phyloP scores from a whole-genome alignment of 2,888 invertebrate genomes.

The Azorinus chamasolen region DNA sequence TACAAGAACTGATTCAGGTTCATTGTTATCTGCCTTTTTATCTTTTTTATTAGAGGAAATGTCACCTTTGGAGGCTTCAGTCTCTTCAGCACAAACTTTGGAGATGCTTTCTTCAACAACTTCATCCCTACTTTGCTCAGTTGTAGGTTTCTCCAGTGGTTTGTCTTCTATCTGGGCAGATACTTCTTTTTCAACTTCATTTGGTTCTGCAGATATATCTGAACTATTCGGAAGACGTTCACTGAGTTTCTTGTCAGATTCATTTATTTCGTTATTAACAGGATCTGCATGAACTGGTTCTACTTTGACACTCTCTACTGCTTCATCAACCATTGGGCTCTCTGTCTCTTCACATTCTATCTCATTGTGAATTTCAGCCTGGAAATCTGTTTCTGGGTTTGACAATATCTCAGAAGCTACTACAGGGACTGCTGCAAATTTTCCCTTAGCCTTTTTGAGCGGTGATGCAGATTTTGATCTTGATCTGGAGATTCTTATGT shows the following conservation, averaged over 20 bases:
- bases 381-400: neutral
- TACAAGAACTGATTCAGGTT: neutral
- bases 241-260: slow-evolving; percentile 6
- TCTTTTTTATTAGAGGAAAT: neutral
- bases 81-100: neutral
- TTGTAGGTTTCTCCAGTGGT: neutral
- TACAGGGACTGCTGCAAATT: neutral
- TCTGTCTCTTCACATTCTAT: neutral
- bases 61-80: neutral
- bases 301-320: neutral
- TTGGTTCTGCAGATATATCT: neutral
- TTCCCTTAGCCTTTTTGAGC: neutral
- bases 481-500: slow-evolving; percentile 11
- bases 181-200: slow-evolving; percentile 1
- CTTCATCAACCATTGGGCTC: neutral
- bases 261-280: neutral
- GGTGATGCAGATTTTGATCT: slow-evolving; percentile 7
- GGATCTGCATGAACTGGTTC: slow-evolving; percentile 2
- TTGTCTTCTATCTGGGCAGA: neutral
- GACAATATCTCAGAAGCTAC: neutral
- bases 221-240: slow-evolving; percentile 18
- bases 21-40: neutral
- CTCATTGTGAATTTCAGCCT: neutral
- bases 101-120: neutral
- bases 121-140: neutral